Evolutionary conservation across 1,140 invertebrate genomes (phyloP).

Genomic region (Pemphigus obesinymphae): DNA sequence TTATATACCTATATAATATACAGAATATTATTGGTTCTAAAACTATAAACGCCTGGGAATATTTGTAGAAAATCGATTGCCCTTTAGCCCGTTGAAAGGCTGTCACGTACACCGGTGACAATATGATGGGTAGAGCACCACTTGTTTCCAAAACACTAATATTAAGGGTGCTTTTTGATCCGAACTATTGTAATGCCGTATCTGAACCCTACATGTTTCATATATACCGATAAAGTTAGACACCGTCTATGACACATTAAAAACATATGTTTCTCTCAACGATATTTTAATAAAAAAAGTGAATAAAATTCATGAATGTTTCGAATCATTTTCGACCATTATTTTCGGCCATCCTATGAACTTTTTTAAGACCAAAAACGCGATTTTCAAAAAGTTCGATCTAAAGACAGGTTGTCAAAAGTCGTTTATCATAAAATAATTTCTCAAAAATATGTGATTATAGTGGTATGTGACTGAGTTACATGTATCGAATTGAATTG

Average conservation of each 20-base stretch:
- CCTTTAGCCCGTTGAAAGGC: neutral
- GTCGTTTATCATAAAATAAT: too few species aligned
- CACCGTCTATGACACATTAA: neutral
- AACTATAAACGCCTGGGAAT: neutral
- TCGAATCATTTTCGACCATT: too few species aligned
- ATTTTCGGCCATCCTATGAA: too few species aligned
- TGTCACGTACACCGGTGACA: constrained; percentile 31
- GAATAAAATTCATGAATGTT: too few species aligned
- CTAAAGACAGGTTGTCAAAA: too few species aligned
- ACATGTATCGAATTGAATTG: too few species aligned
- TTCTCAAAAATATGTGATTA: too few species aligned
- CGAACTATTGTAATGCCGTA: neutral
- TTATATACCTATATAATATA: neutral
- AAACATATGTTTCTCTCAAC: neutral
- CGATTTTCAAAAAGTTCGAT: too few species aligned
- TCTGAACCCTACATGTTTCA: neutral
- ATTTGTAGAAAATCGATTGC: constrained; percentile 14
- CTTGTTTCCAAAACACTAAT: neutral
- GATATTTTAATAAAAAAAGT: too few species aligned
- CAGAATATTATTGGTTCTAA: neutral
- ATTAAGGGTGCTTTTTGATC: neutral
- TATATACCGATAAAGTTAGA: neutral
- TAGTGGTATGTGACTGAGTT: too few species aligned
- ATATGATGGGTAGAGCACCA: constrained; percentile 16
- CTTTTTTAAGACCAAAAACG: too few species aligned